Evolutionary conservation across 2,113 vertebrate genomes (phyloP).

Genomic region (Plecturocebus donacophilus): DNA sequence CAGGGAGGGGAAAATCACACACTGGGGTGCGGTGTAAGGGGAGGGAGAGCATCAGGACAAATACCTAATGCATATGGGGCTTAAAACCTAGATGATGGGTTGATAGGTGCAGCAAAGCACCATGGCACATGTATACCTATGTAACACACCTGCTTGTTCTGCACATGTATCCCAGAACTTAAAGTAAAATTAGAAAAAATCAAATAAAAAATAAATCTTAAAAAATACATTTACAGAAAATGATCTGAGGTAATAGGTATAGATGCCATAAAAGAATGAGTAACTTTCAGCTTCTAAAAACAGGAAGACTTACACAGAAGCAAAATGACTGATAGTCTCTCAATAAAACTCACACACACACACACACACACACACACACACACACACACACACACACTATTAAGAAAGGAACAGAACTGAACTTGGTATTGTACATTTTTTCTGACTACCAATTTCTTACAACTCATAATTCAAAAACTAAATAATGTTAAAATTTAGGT

Average conservation of each 20-base stretch:
- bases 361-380: too few relatives aligned
- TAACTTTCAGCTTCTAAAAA: neutral
- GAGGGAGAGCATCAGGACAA: too few relatives aligned
- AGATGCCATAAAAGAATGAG: neutral
- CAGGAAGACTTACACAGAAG: neutral
- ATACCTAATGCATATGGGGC: too few relatives aligned
- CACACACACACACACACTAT: neutral
- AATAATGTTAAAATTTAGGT: neutral
- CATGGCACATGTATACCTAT: too few relatives aligned
- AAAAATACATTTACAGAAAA: neutral
- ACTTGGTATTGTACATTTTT: neutral
- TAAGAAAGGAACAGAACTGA: neutral
- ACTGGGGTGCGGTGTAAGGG: too few relatives aligned
- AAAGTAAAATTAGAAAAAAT: too few relatives aligned
- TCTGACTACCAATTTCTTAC: neutral
- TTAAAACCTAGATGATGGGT: too few relatives aligned
- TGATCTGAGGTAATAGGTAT: neutral
- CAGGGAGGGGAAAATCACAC: too few relatives aligned
- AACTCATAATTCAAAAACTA: neutral
- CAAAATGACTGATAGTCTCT: neutral
- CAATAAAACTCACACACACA: neutral
- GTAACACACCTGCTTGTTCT: too few relatives aligned
- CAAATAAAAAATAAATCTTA: too few relatives aligned
- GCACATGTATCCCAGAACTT: too few relatives aligned
- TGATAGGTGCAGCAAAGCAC: too few relatives aligned